A percentile compares a stretch with the other conserved stretches of the same genome.
Conservation (phyloP, 2,888 invertebrate genomes). For the Aleiodes leptofemur region DNA sequence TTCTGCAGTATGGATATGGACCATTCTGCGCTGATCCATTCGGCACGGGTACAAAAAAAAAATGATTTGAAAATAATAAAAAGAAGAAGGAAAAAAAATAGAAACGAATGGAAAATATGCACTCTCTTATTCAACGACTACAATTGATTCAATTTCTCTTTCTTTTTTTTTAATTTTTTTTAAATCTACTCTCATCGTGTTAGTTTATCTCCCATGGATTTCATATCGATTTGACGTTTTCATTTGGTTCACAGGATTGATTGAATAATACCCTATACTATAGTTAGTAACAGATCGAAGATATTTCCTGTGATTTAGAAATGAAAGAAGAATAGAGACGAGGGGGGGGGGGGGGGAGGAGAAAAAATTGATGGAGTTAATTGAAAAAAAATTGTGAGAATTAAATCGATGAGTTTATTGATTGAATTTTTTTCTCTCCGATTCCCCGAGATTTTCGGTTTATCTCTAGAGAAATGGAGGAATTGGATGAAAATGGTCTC, state of each 20-base stretch:
- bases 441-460: no score
- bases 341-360: no score
- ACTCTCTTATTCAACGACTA: slow-evolving; percentile 24
- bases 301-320: slow-evolving; percentile 1
- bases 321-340: no score
- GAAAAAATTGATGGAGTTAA: no score
- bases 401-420: no score
- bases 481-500: no score
- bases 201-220: slow-evolving; percentile 26
- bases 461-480: no score
- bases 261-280: slow-evolving; percentile 14
- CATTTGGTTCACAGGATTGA: slow-evolving; percentile 1
- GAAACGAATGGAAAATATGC: slow-evolving; percentile 22
- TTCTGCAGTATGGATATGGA: slow-evolving; percentile 59
- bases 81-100: not conserved
- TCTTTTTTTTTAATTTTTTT: slow-evolving; percentile 13
- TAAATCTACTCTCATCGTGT: slow-evolving; percentile 3
- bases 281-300: not conserved
- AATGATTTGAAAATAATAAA: slow-evolving; percentile 1
- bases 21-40: slow-evolving; percentile 44
- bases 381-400: no score
- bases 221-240: slow-evolving; percentile 26
- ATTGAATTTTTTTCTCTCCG: no score
- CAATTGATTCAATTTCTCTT: slow-evolving; percentile 25
- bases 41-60: slow-evolving; percentile 44